phyloP scores from a whole-genome alignment of 2,797 vertebrate genomes.

The Heterohyrax brucei region DNA sequence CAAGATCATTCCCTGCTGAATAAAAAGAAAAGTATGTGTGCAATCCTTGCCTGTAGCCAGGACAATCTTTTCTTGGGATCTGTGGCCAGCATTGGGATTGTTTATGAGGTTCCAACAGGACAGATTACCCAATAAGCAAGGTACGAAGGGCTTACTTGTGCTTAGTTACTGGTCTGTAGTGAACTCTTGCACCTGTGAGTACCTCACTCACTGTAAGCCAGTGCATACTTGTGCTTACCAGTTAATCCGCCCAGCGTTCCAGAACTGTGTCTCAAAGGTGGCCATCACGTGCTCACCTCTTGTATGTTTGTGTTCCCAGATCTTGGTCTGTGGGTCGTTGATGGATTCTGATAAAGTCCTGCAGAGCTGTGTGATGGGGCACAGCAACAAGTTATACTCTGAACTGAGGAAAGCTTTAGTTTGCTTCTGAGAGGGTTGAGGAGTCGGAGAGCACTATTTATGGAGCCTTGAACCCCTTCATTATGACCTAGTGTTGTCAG shows the following conservation, averaged over 20 bases:
- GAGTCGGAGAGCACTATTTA: constrained; percentile 79
- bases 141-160: too few species aligned
- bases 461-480: constrained; percentile 78
- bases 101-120: background rate
- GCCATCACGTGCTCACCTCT: background rate
- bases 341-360: background rate
- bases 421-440: constrained; percentile 85
- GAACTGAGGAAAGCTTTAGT: constrained; percentile 81
- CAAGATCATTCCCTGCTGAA: background rate
- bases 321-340: background rate
- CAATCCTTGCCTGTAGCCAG: background rate
- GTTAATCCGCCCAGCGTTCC: too few species aligned
- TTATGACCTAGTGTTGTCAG: constrained; percentile 72
- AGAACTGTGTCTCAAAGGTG: background rate
- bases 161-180: too few species aligned
- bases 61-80: background rate
- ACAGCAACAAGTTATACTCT: constrained; percentile 76
- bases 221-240: too few species aligned
- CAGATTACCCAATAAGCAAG: too few species aligned
- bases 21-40: background rate
- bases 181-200: too few species aligned
- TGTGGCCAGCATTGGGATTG: background rate
- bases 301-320: background rate
- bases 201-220: too few species aligned
- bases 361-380: background rate